Evolutionary conservation across 1,140 invertebrate genomes (phyloP), one percentile per base, ranked within the genome.

Genomic region (Phymorhynchus buccinoides): DNA sequence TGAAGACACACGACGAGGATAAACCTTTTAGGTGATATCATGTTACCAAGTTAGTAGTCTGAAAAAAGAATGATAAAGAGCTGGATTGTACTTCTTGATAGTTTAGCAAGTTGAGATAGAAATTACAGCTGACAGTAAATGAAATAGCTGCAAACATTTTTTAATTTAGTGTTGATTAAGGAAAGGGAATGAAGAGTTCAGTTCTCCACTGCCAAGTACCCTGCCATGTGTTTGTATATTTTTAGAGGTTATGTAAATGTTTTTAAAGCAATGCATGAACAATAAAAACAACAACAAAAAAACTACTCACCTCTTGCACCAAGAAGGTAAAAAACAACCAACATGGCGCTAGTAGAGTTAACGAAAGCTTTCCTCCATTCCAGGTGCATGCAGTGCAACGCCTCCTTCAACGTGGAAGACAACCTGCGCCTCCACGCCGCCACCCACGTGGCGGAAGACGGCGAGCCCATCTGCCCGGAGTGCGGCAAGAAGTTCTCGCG

Each of bases 401-500:
- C 92, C 27, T 94, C 95, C 3, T 96, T 95, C 89, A 96, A 96
- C 91, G 93, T 95, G 85, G 95, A 95, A 91, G 92, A 92, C 35
- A 96, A 96, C 92, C 94, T 95, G 30, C 93, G 92, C 52, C 93
- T 96, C 52, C 96, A 96, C 88, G 91, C 94, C 91, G 95, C 95
- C 41, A 95, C 94, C 6, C 95, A 96, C 88, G 94, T 94, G 30
- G 87, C 85, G 27, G 87, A 90, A 14, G 89, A 91, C 44, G 87
- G 87, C 35, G 89, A 91, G 18, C 92, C 91, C 14, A 92, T 93
- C n/a, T 96, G 95, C 93, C 95, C 96, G 0, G 94, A 95, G 88
- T 96, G 96, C 90, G 91, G 92, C n/a, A 94, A 94, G 90, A 95
- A 94, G 87, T 96, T 96, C 91, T 94, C 95, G 1, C 93, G 96